phyloP scores from a whole-genome alignment of 2,113 vertebrate genomes.

The Conger conger region DNA sequence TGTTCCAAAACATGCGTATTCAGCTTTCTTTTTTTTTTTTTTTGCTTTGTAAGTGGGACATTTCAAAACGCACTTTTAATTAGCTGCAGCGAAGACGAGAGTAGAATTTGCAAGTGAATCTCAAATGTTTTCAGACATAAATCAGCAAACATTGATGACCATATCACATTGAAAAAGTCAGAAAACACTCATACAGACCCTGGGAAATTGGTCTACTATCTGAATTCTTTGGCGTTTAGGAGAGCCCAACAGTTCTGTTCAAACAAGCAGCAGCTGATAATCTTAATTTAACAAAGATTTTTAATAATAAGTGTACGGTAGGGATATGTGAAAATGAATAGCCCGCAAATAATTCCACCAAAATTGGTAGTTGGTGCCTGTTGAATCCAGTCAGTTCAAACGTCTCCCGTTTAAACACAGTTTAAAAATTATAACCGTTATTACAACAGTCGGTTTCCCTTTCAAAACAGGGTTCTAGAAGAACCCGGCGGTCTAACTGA shows the following conservation, averaged over 20 bases:
- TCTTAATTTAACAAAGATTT: background rate
- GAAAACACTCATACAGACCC: background rate
- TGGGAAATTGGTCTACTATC: background rate
- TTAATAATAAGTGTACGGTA: too few species aligned
- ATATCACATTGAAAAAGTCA: background rate
- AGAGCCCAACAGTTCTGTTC: background rate
- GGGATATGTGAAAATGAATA: too few species aligned
- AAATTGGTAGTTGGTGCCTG: background rate
- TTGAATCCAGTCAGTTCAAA: background rate
- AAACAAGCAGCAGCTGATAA: background rate
- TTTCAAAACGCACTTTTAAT: background rate
- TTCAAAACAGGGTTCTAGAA: background rate
- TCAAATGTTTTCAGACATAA: background rate
- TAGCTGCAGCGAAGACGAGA: background rate
- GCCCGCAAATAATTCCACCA: too few species aligned
- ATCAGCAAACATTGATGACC: background rate
- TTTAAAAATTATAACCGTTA: background rate
- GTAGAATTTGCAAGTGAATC: background rate
- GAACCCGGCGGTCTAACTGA: background rate
- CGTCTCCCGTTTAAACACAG: background rate
- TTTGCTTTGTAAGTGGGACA: background rate
- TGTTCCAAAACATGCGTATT: background rate
- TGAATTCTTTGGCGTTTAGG: background rate
- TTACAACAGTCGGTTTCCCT: background rate
- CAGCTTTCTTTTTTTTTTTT: background rate